Percentiles rank a stretch among this genome's conserved stretches.
These are phyloP conservation scores for Eilema griseolum DNA, from an alignment of 2,888 invertebrate species.

Conservation along the genomic window DNA sequence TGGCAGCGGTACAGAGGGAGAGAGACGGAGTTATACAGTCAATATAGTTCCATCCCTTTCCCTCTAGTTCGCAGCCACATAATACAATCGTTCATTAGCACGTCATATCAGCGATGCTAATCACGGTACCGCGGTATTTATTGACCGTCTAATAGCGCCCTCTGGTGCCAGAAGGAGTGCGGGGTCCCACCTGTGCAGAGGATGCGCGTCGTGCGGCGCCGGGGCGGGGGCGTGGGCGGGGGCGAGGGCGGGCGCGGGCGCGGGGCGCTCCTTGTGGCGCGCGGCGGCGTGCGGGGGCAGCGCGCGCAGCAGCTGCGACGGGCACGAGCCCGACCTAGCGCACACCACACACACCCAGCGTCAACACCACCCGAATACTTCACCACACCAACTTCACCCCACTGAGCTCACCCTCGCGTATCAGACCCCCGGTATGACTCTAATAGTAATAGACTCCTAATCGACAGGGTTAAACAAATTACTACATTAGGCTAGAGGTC, in stretches of 20 bases:
- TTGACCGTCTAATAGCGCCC: not conserved
- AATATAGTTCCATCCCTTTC: too few species aligned
- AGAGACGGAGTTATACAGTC: too few species aligned
- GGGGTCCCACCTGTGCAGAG: slow-evolving; percentile 14
- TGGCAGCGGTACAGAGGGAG: too few species aligned
- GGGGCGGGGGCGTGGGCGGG: not conserved
- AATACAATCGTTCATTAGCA: too few species aligned
- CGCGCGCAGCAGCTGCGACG: slow-evolving; percentile 94
- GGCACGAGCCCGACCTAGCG: slow-evolving; percentile 95
- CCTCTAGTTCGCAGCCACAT: too few species aligned
- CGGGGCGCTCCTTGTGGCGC: slow-evolving; percentile 91
- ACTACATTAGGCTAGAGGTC: not conserved
- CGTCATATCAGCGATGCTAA: too few species aligned
- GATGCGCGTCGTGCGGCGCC: slow-evolving; percentile 38
- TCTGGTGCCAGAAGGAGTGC: slow-evolving; percentile 5
- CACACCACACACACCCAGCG: slow-evolving; percentile 36
- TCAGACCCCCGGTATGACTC: not conserved
- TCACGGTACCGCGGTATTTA: too few species aligned
- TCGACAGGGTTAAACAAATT: not conserved
- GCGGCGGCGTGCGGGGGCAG: slow-evolving; percentile 68
- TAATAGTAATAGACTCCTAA: not conserved
- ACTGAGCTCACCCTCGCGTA: too few species aligned
- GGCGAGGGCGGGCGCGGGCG: slow-evolving; percentile 78
- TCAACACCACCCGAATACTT: slow-evolving; percentile 7
- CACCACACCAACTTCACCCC: too few species aligned